phyloP scores from a whole-genome alignment of 2,888 invertebrate species.

The Lordiphosa fenestrarum region DNA sequence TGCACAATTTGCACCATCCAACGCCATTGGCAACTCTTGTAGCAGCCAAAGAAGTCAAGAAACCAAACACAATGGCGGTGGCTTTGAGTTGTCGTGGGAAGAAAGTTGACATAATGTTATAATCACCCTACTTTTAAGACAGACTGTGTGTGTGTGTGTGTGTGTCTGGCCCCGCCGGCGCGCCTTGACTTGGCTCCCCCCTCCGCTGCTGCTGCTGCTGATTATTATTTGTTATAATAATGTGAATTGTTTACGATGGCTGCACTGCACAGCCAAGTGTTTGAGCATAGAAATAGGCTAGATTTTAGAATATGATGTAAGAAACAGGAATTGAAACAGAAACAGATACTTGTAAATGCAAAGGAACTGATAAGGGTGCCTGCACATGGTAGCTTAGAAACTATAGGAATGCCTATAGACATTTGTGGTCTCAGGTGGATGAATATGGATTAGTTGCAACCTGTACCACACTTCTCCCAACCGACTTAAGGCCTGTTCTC shows the following conservation, averaged over 20 bases:
- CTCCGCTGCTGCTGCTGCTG: not conserved
- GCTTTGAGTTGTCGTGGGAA: slow-evolving; percentile 59
- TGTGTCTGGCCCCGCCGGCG: slow-evolving; percentile 37
- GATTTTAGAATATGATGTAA: too few relatives aligned
- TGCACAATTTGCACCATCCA: slow-evolving; percentile 12
- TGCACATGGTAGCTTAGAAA: too few relatives aligned
- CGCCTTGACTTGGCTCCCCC: slow-evolving; percentile 54
- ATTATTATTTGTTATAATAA: slow-evolving; percentile 55
- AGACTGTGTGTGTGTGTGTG: slow-evolving; percentile 32
- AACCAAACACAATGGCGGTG: slow-evolving; percentile 41
- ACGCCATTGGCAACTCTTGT: slow-evolving; percentile 14
- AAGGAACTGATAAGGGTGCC: too few relatives aligned
- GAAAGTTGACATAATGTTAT: slow-evolving; percentile 74
- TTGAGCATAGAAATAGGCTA: not conserved
- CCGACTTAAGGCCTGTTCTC: too few relatives aligned
- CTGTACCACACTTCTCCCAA: too few relatives aligned
- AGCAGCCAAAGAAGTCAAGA: slow-evolving; percentile 19
- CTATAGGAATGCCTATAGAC: too few relatives aligned
- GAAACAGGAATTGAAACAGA: too few relatives aligned
- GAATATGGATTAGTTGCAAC: too few relatives aligned
- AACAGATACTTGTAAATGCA: too few relatives aligned
- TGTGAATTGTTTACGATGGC: slow-evolving; percentile 50
- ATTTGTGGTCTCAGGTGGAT: too few relatives aligned
- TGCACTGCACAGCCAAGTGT: slow-evolving; percentile 43
- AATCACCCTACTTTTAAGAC: slow-evolving; percentile 60